Evolutionary conservation across 2,888 invertebrate species (phyloP), one percentile per base, ranked within the genome.

Genomic region (Endotricha flammealis): DNA sequence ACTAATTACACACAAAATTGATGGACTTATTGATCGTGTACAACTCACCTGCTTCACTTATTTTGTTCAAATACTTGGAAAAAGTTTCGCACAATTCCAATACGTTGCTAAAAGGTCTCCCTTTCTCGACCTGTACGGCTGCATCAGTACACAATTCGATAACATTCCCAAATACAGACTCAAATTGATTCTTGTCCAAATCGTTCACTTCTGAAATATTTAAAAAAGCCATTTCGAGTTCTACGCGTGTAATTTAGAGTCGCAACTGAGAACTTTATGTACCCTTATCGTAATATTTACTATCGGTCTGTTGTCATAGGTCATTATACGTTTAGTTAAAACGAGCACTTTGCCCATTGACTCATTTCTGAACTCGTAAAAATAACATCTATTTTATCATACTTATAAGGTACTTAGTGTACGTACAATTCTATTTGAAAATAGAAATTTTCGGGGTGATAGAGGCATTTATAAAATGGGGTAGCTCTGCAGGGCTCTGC

Each of bases 101-200:
- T 12, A 80, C 57, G 48, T 65, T 74, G 17, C 57, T 39, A 60
- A 91, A 91, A 1, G 91, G 91, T 27, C 88, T 67, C 47, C 74
- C 67, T 29, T 69, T 65, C 39, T 79, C 75, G 16, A 89, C 87
- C 14, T 69, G 57, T 24, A 62, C 65, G 0, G 90, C 89, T 12
- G 89, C 90, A 41, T 83, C 83, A 5, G 85, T 72, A 55, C 85
- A 89, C 40, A 89, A 70, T 57, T 91, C 91, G 35, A 91, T 88
- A n/a, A 90, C 89, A 70, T 91, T 91, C 11, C 83, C 83, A 58
- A 91, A 91, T 35, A 89, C 65, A 56, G 78, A 72, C 42, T 87
- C 85, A 61, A 91, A 91, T 43, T 88, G 76, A 28, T 88, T 83
- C 29, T 64, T 72, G 29, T 70, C 64, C 47, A 90, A 62, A 32